A percentile compares a stretch with the other conserved stretches of the same genome.
These are phyloP conservation scores for Motacilla alba DNA, from an alignment of 2,113 vertebrate genomes.

Conservation along the genomic window DNA sequence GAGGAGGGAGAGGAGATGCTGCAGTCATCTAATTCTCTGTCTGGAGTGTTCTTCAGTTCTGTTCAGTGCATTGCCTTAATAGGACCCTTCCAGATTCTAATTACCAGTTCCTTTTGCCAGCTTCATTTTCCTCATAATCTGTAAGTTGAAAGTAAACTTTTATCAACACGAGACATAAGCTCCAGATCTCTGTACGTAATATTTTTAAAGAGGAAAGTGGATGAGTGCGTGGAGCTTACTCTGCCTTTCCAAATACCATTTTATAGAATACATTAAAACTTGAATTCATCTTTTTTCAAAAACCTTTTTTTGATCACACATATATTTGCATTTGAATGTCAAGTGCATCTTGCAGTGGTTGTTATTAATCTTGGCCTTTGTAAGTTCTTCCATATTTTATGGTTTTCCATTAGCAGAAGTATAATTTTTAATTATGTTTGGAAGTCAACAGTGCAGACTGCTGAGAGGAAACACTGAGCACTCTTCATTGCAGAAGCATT, in stretches of 20 bases:
- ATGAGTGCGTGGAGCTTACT: not conserved
- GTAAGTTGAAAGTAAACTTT: not conserved
- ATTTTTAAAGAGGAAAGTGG: not conserved
- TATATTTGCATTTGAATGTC: conserved; percentile 29
- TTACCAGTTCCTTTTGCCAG: not conserved
- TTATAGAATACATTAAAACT: not conserved
- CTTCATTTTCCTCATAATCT: not conserved
- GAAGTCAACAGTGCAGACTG: not conserved
- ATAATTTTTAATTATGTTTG: not conserved
- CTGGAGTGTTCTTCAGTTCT: not conserved
- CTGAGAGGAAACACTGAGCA: not conserved
- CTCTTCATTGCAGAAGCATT: not conserved
- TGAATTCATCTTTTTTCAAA: not conserved
- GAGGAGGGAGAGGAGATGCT: not conserved
- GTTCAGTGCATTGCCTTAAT: not conserved
- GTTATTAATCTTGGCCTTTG: not conserved
- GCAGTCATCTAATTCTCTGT: not conserved
- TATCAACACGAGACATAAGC: not conserved
- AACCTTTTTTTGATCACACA: not conserved
- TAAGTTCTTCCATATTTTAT: not conserved
- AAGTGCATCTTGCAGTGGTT: not conserved
- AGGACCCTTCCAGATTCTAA: not conserved
- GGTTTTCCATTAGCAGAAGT: not conserved
- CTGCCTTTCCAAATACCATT: not conserved
- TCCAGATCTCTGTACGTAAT: not conserved